Evolutionary conservation across 2,888 invertebrate species (phyloP).

Genomic region (Platycheirus albimanus): DNA sequence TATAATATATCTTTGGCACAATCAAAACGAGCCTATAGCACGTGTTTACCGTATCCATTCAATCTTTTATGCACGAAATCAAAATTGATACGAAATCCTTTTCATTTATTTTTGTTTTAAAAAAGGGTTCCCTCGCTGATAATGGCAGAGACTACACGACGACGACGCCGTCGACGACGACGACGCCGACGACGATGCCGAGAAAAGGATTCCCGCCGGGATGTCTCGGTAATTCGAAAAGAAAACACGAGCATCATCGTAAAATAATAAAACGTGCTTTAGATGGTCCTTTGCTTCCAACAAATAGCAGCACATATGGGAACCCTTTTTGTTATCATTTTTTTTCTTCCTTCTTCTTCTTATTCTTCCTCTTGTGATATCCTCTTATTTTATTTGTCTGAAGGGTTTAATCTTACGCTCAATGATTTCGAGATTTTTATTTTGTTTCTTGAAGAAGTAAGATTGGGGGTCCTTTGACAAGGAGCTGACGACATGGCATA

Average conservation of each 20-base stretch:
- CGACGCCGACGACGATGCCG: neutral
- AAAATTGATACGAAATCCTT: constrained; percentile 60
- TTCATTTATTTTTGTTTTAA: constrained; percentile 4
- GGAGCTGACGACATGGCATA: constrained; percentile 22
- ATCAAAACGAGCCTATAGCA: no score
- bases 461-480: constrained; percentile 42
- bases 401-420: constrained; percentile 71
- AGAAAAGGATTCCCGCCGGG: constrained; percentile 3
- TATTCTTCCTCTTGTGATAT: no score
- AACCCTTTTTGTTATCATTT: constrained; percentile 38
- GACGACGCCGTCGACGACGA: no score
- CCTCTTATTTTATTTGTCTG: constrained; percentile 33
- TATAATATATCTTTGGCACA: no score
- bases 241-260: constrained; percentile 57
- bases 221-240: constrained; percentile 27
- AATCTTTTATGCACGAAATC: constrained; percentile 34
- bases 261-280: constrained; percentile 62
- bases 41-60: no score
- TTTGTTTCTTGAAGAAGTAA: neutral
- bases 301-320: neutral
- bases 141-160: no score
- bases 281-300: constrained; percentile 19
- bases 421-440: constrained; percentile 49
- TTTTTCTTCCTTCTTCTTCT: no score
- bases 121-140: constrained; percentile 24